Evolutionary conservation across 2,888 invertebrate species (phyloP), one percentile per base, ranked within the genome.

Genomic region (Bellardia pandia): DNA sequence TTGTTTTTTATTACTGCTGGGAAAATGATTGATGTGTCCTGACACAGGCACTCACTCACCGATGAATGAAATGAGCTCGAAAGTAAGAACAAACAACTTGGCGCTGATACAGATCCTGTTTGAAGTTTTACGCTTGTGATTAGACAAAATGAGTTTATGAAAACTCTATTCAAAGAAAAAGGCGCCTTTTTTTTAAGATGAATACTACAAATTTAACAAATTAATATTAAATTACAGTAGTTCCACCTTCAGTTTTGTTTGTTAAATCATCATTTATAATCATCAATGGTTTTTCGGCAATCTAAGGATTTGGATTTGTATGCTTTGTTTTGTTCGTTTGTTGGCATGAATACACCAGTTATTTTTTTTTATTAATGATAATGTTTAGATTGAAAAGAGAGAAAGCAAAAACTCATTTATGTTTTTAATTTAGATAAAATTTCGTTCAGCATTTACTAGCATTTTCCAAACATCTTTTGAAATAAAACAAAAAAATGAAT

Each of bases 151-250:
- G 64, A 2, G 45, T 16, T 66, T 37, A 74, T 33, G 6, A 53
- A 71, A 48, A 33, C n/a, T 42, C 30, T 16, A 60, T 53, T 66
- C 42, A 74, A 79, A 76, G 45, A 64, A 89, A 89, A 89, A 89
- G 91, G 90, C 90, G 90, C 91, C 90, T 89, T 89, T 89, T 85
- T 69, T 86, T 88, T 88, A 89, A 48, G 71, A 82, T 68, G 68
- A 60, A 58, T 75, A 23, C 23, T 9, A 66, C 58, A 90, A 45
- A 90, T 90, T 91, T 91, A 91, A 92, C 92, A 92, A 92, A 92
- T 92, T 92, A 92, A 91, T 92, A 91, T 92, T 92, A 91, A 91
- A 91, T 91, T 92, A 92, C 92, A 90, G 87, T 87, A 88, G 86
- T 88, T 86, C 84, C 88, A 80, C 85, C 88, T 88, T 75, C 85